Percentiles rank a stretch among this genome's conserved stretches.
Evolutionary conservation across 2,888 invertebrate genomes (phyloP).

Genomic region (Pasiphila rectangulata): DNA sequence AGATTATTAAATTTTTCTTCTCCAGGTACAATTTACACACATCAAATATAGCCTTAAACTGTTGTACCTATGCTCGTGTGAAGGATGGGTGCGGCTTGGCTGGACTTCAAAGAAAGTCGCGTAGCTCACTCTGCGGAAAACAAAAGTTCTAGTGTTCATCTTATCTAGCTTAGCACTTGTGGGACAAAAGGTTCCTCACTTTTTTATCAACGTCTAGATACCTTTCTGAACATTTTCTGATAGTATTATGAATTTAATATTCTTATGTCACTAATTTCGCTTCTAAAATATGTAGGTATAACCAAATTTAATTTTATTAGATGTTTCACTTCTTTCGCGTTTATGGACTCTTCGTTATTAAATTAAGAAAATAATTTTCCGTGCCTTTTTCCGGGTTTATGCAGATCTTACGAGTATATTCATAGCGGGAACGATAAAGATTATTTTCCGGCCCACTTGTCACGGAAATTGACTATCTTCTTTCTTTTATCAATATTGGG

Average conservation of each 20-base stretch:
- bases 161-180: slow-evolving; percentile 32
- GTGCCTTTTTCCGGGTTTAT: neutral
- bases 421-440: slow-evolving; percentile 22
- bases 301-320: neutral
- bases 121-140: slow-evolving; percentile 32
- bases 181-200: slow-evolving; percentile 41
- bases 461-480: slow-evolving; percentile 20
- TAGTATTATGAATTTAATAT: too few relatives aligned
- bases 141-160: slow-evolving; percentile 42
- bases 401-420: neutral
- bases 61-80: neutral
- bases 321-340: too few relatives aligned
- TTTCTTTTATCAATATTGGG: slow-evolving; percentile 15
- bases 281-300: neutral
- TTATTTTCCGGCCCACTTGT: slow-evolving; percentile 23
- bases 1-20: too few relatives aligned
- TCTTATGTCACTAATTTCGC: too few relatives aligned
- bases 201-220: neutral
- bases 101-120: slow-evolving; percentile 33
- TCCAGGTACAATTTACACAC: slow-evolving; percentile 1
- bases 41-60: neutral
- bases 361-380: neutral
- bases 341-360: neutral
- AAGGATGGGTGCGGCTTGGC: slow-evolving; percentile 15
- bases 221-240: too few relatives aligned